Conservation (phyloP, 92 coral and sea anemone species). For the Ricordea florida region DNA sequence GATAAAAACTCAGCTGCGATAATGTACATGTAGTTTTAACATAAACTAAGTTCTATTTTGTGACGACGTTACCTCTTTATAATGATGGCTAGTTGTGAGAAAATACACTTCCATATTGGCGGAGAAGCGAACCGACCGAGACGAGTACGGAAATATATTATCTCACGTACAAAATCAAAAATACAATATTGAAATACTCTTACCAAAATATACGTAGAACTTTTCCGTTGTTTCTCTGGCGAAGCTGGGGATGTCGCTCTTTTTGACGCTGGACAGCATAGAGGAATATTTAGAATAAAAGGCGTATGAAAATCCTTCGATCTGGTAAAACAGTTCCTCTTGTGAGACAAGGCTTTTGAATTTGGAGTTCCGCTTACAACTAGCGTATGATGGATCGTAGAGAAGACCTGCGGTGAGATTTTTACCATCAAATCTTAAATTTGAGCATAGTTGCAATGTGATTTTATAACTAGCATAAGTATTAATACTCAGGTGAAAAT, state of each 20-base stretch:
- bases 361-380: slow-evolving; percentile 18
- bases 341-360: neutral
- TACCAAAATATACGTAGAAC: slow-evolving; percentile 44
- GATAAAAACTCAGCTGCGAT: no score
- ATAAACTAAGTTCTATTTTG: no score
- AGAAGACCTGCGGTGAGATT: slow-evolving; percentile 35
- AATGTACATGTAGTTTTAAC: no score
- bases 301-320: slow-evolving; percentile 39
- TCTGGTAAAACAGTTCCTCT: slow-evolving; percentile 12
- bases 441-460: no score
- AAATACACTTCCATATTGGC: neutral
- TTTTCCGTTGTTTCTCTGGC: neutral
- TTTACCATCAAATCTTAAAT: no score
- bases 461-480: no score
- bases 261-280: slow-evolving; percentile 20
- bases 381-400: slow-evolving; percentile 51
- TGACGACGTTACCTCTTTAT: neutral
- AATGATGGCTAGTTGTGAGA: no score
- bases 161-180: neutral
- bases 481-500: no score
- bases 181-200: neutral
- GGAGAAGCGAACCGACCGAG: neutral
- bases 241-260: neutral
- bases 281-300: slow-evolving; percentile 28
- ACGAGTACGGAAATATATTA: neutral